A percentile compares a stretch with the other conserved stretches of the same genome.
phyloP scores from a whole-genome alignment of 2,888 invertebrate species.

The Incurvaria masculella region DNA sequence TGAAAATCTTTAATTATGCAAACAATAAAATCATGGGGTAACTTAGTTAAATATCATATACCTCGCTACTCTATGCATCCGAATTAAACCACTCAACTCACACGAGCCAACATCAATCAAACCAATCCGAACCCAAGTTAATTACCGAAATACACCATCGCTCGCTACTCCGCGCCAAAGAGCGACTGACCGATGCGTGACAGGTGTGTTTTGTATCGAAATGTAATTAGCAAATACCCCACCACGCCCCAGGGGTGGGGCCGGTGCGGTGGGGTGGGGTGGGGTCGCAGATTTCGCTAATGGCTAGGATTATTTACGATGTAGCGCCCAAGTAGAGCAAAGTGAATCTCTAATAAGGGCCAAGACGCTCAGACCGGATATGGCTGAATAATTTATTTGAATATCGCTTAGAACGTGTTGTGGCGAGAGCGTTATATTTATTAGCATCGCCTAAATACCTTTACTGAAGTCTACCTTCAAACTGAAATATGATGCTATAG shows the following conservation, averaged over 20 bases:
- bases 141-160: neutral
- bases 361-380: conserved; percentile 31
- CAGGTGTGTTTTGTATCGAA: conserved; percentile 40
- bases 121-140: neutral
- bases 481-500: no score
- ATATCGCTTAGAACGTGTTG: conserved; percentile 25
- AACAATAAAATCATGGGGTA: no score
- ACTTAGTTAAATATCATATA: no score
- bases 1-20: no score
- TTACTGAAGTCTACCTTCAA: no score
- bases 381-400: conserved; percentile 36
- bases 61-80: no score
- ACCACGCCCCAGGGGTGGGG: neutral
- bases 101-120: neutral
- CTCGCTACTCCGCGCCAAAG: conserved; percentile 17
- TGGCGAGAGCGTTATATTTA: conserved; percentile 20
- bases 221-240: conserved; percentile 35
- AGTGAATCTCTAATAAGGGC: conserved; percentile 44
- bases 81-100: no score
- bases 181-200: conserved; percentile 23
- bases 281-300: conserved; percentile 30
- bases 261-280: conserved; percentile 12
- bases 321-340: conserved; percentile 26
- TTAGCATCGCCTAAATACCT: no score
- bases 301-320: conserved; percentile 31